A percentile compares a stretch with the other conserved stretches of the same genome.
phyloP scores from a whole-genome alignment of 2,888 invertebrate genomes.

The Diplolepis rosae region DNA sequence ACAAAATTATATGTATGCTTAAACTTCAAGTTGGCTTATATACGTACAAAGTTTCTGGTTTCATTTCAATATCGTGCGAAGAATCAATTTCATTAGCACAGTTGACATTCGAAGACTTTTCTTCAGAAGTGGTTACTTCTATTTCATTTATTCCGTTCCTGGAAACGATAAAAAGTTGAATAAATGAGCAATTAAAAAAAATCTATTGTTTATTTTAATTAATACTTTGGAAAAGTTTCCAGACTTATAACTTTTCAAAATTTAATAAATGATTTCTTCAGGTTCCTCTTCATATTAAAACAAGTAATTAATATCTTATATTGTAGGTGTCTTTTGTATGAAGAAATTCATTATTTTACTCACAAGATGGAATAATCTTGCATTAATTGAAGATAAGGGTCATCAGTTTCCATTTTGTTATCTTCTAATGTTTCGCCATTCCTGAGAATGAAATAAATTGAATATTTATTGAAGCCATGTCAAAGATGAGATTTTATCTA shows the following conservation, averaged over 20 bases:
- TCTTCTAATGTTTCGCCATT: not conserved
- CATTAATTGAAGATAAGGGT: not conserved
- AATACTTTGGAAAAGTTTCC: too few species aligned
- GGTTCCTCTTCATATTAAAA: too few species aligned
- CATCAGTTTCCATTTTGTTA: slow-evolving; percentile 5
- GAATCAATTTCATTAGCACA: not conserved
- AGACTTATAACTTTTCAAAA: too few species aligned
- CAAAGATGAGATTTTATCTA: too few species aligned
- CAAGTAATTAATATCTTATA: not conserved
- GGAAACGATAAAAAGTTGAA: not conserved
- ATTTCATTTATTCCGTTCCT: slow-evolving; percentile 6
- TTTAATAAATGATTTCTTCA: not conserved
- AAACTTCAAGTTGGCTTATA: not conserved
- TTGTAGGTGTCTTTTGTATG: not conserved
- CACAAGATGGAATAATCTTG: slow-evolving; percentile 10
- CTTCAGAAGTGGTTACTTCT: slow-evolving; percentile 11
- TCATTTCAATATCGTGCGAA: not conserved
- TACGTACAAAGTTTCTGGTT: not conserved
- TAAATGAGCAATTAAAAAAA: too few species aligned
- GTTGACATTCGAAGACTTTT: not conserved
- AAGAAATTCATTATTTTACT: not conserved
- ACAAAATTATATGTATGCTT: not conserved
- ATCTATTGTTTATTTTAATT: too few species aligned
- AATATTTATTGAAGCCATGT: not conserved
- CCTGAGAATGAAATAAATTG: not conserved